Percentiles rank a stretch among this genome's conserved stretches.
These are phyloP conservation scores for Caenorhabditis virilis DNA, from an alignment of 2,888 invertebrate genomes.

Conservation along the genomic window DNA sequence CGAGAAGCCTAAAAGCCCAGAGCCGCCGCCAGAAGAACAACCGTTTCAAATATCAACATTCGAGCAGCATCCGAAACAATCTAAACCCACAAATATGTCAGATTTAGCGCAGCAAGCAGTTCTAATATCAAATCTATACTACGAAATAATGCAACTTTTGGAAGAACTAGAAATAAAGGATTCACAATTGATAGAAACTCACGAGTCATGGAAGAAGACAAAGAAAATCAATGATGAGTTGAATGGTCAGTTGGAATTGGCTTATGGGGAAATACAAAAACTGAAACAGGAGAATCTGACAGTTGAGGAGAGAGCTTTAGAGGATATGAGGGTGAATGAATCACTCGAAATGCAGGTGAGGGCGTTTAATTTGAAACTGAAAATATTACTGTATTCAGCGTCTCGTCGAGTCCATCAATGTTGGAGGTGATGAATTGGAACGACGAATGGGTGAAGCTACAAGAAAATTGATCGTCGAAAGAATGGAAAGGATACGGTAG, in stretches of 20 bases:
- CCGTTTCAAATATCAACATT: background rate
- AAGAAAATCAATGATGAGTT: constrained; percentile 33
- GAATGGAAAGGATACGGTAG: constrained; percentile 36
- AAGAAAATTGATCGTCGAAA: constrained; percentile 54
- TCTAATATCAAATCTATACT: constrained; percentile 54
- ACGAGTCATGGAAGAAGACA: constrained; percentile 23
- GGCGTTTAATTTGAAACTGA: background rate
- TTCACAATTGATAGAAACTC: constrained; percentile 38
- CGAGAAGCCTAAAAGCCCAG: background rate
- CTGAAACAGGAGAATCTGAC: constrained; percentile 18
- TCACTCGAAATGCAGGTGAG: constrained; percentile 14
- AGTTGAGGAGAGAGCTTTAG: constrained; percentile 8
- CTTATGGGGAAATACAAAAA: constrained; percentile 36
- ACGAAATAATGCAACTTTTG: constrained; percentile 52
- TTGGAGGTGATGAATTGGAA: constrained; percentile 57
- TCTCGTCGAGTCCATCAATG: constrained; percentile 50
- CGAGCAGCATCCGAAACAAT: background rate
- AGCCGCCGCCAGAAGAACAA: background rate
- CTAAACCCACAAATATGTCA: background rate
- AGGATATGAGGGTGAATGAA: constrained; percentile 5
- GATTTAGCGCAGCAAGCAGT: constrained; percentile 45
- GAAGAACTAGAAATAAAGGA: constrained; percentile 53
- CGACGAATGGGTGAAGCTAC: constrained; percentile 61
- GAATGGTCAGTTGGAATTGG: constrained; percentile 38
- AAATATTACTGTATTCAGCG: constrained; percentile 26